phyloP scores from a whole-genome alignment of 2,113 vertebrate species.

The Mugil cephalus region DNA sequence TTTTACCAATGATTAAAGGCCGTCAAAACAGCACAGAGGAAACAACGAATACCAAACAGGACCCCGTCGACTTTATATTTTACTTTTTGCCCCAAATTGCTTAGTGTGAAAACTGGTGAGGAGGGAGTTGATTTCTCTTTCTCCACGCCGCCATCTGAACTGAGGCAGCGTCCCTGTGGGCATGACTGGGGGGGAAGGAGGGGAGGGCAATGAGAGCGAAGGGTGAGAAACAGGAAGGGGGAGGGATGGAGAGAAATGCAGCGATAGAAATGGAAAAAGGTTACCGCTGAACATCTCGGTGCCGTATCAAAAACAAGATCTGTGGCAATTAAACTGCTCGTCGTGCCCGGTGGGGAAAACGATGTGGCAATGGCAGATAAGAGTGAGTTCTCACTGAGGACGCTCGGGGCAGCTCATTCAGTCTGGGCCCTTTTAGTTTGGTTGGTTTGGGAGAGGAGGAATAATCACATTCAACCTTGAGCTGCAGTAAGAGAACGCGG shows the following conservation, averaged over 20 bases:
- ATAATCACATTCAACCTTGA: slow-evolving; percentile 26
- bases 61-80: slow-evolving; percentile 24
- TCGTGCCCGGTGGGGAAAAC: slow-evolving; percentile 20
- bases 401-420: slow-evolving; percentile 8
- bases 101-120: slow-evolving; percentile 66
- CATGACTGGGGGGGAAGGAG: slow-evolving; percentile 1
- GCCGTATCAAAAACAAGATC: slow-evolving; percentile 66
- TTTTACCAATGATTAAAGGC: slow-evolving; percentile 71
- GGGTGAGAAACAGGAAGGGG: slow-evolving; percentile 26
- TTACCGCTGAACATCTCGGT: slow-evolving; percentile 48
- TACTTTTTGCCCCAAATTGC: slow-evolving; percentile 35
- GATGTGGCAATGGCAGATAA: slow-evolving; percentile 55
- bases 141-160: slow-evolving; percentile 12
- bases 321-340: slow-evolving; percentile 56
- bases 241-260: neutral
- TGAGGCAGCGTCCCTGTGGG: slow-evolving; percentile 23
- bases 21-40: slow-evolving; percentile 63
- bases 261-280: slow-evolving; percentile 31
- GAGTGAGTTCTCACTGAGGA: slow-evolving; percentile 7
- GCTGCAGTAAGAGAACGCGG: too few species aligned
- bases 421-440: slow-evolving; percentile 3
- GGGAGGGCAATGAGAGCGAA: too few species aligned
- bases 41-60: slow-evolving; percentile 70
- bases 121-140: slow-evolving; percentile 14
- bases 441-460: slow-evolving; percentile 4